Evolutionary conservation across 2,797 vertebrate species (phyloP).

Genomic region (Etheostoma nigrum): DNA sequence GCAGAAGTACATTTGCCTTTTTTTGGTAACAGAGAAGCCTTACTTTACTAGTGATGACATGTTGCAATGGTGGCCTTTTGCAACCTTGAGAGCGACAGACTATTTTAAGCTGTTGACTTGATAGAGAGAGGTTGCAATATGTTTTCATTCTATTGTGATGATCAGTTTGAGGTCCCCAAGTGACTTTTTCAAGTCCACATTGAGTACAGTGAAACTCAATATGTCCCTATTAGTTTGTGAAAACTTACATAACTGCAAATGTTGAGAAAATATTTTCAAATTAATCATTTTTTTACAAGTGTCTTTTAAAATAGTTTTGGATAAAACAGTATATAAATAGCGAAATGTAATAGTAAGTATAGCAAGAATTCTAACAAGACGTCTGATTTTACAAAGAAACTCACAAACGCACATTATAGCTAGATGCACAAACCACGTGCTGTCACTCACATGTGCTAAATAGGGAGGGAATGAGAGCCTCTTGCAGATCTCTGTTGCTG

Average conservation of each 20-base stretch:
- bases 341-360: too few species aligned
- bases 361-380: too few species aligned
- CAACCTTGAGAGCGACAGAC: constrained; percentile 39
- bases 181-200: background rate
- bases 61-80: constrained; percentile 41
- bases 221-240: background rate
- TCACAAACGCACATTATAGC: background rate
- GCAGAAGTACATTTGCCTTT: constrained; percentile 5
- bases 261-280: background rate
- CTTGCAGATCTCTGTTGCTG: constrained; percentile 29
- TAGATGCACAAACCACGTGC: background rate
- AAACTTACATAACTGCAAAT: background rate
- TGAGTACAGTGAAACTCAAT: background rate
- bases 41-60: constrained; percentile 36
- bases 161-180: background rate
- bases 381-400: too few species aligned
- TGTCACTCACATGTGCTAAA: constrained; percentile 19
- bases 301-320: too few species aligned
- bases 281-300: too few species aligned
- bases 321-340: too few species aligned
- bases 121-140: constrained; percentile 9
- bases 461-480: constrained; percentile 5
- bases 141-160: constrained; percentile 10
- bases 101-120: constrained; percentile 50
- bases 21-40: constrained; percentile 34